These are phyloP conservation scores for Takifugu bimaculatus DNA, from an alignment of 2,113 vertebrate genomes.

Conservation along the genomic window DNA sequence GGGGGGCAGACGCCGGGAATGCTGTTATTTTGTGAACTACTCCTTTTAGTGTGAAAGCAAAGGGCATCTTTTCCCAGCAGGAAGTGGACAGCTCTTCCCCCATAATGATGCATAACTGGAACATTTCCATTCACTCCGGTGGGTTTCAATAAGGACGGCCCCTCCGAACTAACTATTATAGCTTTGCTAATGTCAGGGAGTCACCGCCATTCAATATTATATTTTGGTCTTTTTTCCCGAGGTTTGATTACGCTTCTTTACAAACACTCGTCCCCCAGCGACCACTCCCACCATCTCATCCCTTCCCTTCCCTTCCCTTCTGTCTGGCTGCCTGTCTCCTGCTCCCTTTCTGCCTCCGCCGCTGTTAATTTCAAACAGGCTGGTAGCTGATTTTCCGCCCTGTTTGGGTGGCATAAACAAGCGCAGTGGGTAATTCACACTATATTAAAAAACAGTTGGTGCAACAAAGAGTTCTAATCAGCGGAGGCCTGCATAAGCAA, in stretches of 20 bases:
- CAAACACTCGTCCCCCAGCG: slow-evolving; percentile 48
- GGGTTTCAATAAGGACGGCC: slow-evolving; percentile 78
- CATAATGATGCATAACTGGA: slow-evolving; percentile 79
- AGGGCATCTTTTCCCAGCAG: slow-evolving; percentile 74
- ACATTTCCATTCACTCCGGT: slow-evolving; percentile 82
- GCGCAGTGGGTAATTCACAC: slow-evolving; percentile 96
- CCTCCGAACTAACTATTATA: slow-evolving; percentile 85
- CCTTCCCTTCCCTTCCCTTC: slow-evolving; percentile 1
- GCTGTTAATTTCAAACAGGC: slow-evolving; percentile 80
- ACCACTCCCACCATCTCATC: slow-evolving; percentile 45
- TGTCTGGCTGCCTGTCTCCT: slow-evolving; percentile 70
- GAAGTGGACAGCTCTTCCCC: slow-evolving; percentile 65
- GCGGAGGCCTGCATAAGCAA: slow-evolving; percentile 87
- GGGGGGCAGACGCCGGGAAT: slow-evolving; percentile 56
- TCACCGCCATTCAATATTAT: slow-evolving; percentile 78
- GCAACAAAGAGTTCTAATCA: slow-evolving; percentile 91
- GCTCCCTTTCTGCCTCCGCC: slow-evolving; percentile 73
- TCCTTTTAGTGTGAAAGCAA: slow-evolving; percentile 69
- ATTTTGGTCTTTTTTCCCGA: slow-evolving; percentile 57
- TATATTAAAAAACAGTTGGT: slow-evolving; percentile 93
- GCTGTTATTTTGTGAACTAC: slow-evolving; percentile 75
- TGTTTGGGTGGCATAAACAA: slow-evolving; percentile 90
- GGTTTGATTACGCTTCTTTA: slow-evolving; percentile 57
- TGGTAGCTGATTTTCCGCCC: slow-evolving; percentile 85
- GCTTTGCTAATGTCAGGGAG: slow-evolving; percentile 86